These are phyloP conservation scores for Platerodrilus igneus DNA, from an alignment of 2,888 invertebrate genomes.

Conservation along the genomic window DNA sequence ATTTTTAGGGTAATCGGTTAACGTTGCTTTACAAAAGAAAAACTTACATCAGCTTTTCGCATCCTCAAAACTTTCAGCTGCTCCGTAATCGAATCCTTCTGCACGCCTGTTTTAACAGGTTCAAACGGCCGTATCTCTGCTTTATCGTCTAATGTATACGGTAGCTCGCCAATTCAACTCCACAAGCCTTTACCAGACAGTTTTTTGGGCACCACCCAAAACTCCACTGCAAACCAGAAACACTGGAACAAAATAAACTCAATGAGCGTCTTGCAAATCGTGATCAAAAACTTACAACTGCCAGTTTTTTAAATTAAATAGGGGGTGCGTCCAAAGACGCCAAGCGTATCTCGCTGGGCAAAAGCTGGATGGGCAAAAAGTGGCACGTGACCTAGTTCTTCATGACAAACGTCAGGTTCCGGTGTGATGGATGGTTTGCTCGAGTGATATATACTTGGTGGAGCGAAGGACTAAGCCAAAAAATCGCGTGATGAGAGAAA, in stretches of 20 bases:
- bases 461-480: too few relatives aligned
- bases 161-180: conserved; percentile 96
- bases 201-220: conserved; percentile 91
- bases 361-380: conserved; percentile 94
- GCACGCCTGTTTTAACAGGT: conserved; percentile 77
- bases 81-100: conserved; percentile 95
- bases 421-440: conserved; percentile 96
- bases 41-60: conserved; percentile 96
- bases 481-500: conserved; percentile 97
- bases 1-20: too few relatives aligned
- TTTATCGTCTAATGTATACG: conserved; percentile 86
- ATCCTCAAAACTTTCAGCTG: conserved; percentile 95
- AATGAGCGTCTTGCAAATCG: too few relatives aligned
- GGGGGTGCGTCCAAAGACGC: conserved; percentile 96
- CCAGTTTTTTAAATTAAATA: conserved; percentile 91
- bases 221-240: conserved; percentile 99
- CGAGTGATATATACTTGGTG: too few relatives aligned
- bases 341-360: conserved; percentile 95
- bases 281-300: conserved; percentile 64
- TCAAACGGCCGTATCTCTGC: conserved; percentile 85
- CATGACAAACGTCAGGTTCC: conserved; percentile 96
- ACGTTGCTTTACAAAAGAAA: too few relatives aligned
- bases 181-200: conserved; percentile 85
- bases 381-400: conserved; percentile 92
- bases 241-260: conserved; percentile 66